phyloP scores from a whole-genome alignment of 2,888 invertebrate species.

The Papilio elwesi region DNA sequence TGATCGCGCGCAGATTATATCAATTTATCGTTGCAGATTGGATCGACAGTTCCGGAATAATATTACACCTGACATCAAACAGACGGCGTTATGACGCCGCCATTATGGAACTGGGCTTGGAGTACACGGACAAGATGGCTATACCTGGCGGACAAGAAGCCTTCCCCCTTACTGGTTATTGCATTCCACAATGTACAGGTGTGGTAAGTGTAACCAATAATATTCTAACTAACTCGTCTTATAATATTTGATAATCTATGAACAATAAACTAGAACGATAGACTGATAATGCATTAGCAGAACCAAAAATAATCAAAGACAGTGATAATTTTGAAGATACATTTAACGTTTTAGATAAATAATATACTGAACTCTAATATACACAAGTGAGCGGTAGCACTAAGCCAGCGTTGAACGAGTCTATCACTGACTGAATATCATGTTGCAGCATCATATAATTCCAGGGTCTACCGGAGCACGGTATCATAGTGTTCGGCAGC shows the following conservation, averaged over 20 bases:
- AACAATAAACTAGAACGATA: slow-evolving; percentile 23
- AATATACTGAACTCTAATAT: too few relatives aligned
- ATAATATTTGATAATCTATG: neutral
- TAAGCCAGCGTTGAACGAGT: too few relatives aligned
- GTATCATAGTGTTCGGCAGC: slow-evolving; percentile 96
- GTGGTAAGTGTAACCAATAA: slow-evolving; percentile 82
- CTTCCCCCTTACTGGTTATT: slow-evolving; percentile 94
- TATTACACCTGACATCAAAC: slow-evolving; percentile 90
- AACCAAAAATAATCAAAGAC: too few relatives aligned
- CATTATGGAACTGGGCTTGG: slow-evolving; percentile 97
- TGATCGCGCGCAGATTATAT: too few relatives aligned
- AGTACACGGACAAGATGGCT: slow-evolving; percentile 99
- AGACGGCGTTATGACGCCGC: slow-evolving; percentile 94
- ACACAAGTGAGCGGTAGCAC: too few relatives aligned
- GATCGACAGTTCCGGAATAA: slow-evolving; percentile 95
- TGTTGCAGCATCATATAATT: slow-evolving; percentile 44
- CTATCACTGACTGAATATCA: too few relatives aligned
- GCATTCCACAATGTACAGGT: slow-evolving; percentile 96
- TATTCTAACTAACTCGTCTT: neutral
- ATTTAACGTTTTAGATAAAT: too few relatives aligned
- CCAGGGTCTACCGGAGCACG: slow-evolving; percentile 90
- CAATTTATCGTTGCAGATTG: slow-evolving; percentile 81
- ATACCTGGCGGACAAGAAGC: slow-evolving; percentile 93
- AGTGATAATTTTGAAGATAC: too few relatives aligned
- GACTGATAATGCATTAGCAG: slow-evolving; percentile 3